Evolutionary conservation across 2,888 invertebrate species (phyloP).

Genomic region (Caenorhabditis plicata): DNA sequence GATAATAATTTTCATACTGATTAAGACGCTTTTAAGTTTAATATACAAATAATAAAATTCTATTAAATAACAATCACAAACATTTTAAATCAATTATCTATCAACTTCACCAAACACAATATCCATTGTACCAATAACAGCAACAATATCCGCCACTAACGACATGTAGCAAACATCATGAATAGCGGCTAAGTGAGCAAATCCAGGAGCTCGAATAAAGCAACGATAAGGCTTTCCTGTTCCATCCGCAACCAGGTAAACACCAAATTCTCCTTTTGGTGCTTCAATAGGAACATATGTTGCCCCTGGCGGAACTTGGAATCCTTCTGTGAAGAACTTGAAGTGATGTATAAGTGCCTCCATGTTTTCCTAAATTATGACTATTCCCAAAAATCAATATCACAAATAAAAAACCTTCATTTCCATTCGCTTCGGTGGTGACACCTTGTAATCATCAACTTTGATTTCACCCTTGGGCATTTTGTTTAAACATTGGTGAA

Average conservation of each 20-base stretch:
- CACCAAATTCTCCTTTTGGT: slow-evolving; percentile 91
- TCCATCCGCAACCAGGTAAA: slow-evolving; percentile 94
- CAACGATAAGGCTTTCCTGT: slow-evolving; percentile 87
- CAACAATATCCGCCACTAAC: slow-evolving; percentile 93
- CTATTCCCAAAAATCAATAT: too few relatives aligned
- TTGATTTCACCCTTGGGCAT: slow-evolving; percentile 77
- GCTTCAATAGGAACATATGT: slow-evolving; percentile 96
- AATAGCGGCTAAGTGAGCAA: slow-evolving; percentile 74
- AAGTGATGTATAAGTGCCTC: slow-evolving; percentile 97
- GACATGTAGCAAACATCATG: slow-evolving; percentile 84
- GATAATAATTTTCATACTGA: too few relatives aligned
- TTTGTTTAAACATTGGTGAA: slow-evolving; percentile 92
- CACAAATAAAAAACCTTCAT: slow-evolving; percentile 82
- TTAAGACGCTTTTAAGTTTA: too few relatives aligned
- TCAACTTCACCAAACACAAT: slow-evolving; percentile 71
- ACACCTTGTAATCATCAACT: slow-evolving; percentile 88
- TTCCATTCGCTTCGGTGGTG: slow-evolving; percentile 84
- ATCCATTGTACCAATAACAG: slow-evolving; percentile 81
- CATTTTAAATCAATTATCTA: slow-evolving; percentile 53
- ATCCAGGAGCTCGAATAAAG: slow-evolving; percentile 71
- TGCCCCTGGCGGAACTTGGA: slow-evolving; percentile 91
- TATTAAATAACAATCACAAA: not conserved
- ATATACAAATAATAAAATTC: not conserved
- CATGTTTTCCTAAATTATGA: slow-evolving; percentile 81
- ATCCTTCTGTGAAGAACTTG: slow-evolving; percentile 94